Evolutionary conservation across 2,797 vertebrate species (phyloP).

Genomic region (Melopsittacus undulatus): DNA sequence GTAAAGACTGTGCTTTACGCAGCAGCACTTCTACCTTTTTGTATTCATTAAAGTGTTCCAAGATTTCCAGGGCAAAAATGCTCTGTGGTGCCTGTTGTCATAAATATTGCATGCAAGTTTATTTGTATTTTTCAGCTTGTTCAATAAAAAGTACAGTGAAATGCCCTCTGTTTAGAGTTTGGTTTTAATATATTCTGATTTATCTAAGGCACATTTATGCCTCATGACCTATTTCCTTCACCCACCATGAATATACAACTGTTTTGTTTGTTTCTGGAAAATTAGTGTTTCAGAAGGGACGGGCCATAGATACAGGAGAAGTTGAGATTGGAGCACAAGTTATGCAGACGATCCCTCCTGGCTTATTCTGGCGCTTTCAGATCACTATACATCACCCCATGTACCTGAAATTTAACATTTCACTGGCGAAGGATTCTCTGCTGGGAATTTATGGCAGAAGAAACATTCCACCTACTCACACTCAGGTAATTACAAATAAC

Average conservation of each 20-base stretch:
- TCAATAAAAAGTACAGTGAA: not conserved
- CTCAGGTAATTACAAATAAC: constrained; percentile 83
- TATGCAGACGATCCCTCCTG: constrained; percentile 92
- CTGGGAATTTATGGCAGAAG: constrained; percentile 94
- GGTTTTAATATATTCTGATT: not conserved
- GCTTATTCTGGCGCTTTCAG: constrained; percentile 97
- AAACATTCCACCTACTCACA: constrained; percentile 95
- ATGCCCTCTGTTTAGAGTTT: not conserved
- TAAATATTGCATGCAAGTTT: not conserved
- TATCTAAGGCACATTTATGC: not conserved
- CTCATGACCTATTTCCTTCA: not conserved
- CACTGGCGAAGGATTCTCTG: constrained; percentile 91
- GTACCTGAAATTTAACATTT: constrained; percentile 96
- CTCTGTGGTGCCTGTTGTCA: not conserved
- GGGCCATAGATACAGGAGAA: constrained; percentile 93
- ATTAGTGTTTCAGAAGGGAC: constrained; percentile 88
- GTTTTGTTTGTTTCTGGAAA: constrained; percentile 59
- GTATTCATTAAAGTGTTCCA: not conserved
- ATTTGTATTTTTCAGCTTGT: not conserved
- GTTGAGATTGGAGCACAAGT: constrained; percentile 92
- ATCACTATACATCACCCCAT: constrained; percentile 91
- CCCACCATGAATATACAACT: not conserved
- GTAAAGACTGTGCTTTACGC: not conserved
- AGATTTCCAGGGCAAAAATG: not conserved
- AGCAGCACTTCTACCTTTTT: not conserved